Conservation (phyloP, 1,140 invertebrate species). For the Chionoecetes opilio region DNA sequence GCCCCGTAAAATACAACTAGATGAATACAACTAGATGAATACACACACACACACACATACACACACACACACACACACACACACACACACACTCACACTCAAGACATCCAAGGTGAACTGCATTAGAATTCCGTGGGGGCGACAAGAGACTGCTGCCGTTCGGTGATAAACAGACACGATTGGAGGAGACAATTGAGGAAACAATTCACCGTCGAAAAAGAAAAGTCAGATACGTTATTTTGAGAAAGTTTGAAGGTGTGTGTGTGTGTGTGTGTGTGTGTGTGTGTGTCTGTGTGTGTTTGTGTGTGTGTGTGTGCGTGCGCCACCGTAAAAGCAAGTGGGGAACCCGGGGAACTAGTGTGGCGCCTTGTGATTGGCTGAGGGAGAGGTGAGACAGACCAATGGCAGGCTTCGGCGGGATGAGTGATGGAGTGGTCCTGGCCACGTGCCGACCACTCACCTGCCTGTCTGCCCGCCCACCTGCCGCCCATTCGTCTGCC, state of each 20-base stretch:
- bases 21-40: too few species aligned
- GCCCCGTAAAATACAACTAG: too few species aligned
- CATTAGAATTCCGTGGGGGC: conserved; percentile 16
- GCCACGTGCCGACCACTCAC: conserved; percentile 48
- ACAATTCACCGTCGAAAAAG: neutral
- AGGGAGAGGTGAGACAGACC: neutral
- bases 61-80: conserved; percentile 24
- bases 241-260: neutral
- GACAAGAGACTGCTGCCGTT: neutral
- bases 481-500: neutral
- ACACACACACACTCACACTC: neutral
- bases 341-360: neutral
- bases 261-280: neutral
- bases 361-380: conserved; percentile 38
- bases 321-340: neutral
- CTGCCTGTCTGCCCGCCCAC: neutral
- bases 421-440: conserved; percentile 36
- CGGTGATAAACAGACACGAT: neutral
- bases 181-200: neutral
- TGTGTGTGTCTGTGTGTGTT: conserved; percentile 42
- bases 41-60: too few species aligned
- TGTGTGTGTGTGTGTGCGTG: conserved; percentile 5
- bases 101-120: neutral
- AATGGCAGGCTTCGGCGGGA: conserved; percentile 39
- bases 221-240: neutral